Percentiles rank a stretch among this genome's conserved stretches.
Evolutionary conservation across 1,140 invertebrate genomes (phyloP).

Genomic region (Mamestra configurata): DNA sequence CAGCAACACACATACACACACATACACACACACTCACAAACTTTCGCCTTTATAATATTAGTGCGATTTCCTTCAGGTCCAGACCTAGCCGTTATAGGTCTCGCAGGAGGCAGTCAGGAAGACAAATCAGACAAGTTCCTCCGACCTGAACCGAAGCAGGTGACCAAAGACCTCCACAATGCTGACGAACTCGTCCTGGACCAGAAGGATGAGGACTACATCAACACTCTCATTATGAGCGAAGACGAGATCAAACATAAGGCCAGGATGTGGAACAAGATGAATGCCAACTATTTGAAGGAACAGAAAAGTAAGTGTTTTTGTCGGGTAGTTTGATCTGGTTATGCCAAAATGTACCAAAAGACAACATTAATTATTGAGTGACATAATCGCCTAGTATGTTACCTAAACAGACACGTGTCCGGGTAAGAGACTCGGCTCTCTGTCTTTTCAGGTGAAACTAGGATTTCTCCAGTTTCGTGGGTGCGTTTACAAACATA

Average conservation of each 20-base stretch:
- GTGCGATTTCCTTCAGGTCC: conserved; percentile 69
- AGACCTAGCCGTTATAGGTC: conserved; percentile 78
- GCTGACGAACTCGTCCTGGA: conserved; percentile 93
- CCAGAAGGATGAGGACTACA: conserved; percentile 97
- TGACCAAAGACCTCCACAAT: conserved; percentile 68
- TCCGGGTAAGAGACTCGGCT: too few species aligned
- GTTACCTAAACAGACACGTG: too few species aligned
- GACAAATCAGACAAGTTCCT: conserved; percentile 75
- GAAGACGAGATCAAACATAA: conserved; percentile 94
- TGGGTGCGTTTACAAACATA: too few species aligned
- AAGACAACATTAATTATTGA: too few species aligned
- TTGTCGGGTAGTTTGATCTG: not conserved
- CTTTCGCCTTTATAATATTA: too few species aligned
- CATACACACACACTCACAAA: too few species aligned
- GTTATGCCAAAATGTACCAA: too few species aligned
- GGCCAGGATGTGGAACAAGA: conserved; percentile 94
- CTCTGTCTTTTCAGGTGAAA: too few species aligned
- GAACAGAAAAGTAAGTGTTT: conserved; percentile 92
- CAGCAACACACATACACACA: too few species aligned
- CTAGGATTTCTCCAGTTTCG: too few species aligned
- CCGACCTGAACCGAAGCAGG: conserved; percentile 74
- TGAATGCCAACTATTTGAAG: conserved; percentile 95
- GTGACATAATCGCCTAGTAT: too few species aligned
- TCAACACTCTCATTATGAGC: conserved; percentile 95
- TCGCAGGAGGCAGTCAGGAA: conserved; percentile 62